These are phyloP conservation scores for Drosophila sulfurigaster DNA, from an alignment of 1,140 invertebrate genomes.

Conservation along the genomic window DNA sequence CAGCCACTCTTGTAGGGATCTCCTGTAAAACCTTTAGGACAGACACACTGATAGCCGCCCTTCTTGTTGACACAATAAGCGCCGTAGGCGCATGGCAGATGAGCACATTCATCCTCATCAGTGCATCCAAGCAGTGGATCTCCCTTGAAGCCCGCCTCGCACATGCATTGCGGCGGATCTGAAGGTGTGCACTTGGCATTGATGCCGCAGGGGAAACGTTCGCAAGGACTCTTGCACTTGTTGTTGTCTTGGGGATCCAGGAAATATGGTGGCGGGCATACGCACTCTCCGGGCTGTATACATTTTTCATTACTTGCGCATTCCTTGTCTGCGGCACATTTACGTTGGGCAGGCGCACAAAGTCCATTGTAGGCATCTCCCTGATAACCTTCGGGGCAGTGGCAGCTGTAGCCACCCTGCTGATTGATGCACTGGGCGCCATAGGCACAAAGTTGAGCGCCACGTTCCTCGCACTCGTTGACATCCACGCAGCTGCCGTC, in stretches of 20 bases:
- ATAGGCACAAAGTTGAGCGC: slow-evolving; percentile 90
- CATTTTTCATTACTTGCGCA: slow-evolving; percentile 95
- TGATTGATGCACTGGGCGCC: slow-evolving; percentile 94
- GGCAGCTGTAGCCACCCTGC: slow-evolving; percentile 91
- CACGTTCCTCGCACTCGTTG: slow-evolving; percentile 92
- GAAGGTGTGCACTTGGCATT: slow-evolving; percentile 96
- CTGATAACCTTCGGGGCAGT: slow-evolving; percentile 91
- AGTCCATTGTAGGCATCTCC: slow-evolving; percentile 89
- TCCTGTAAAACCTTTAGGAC: slow-evolving; percentile 91
- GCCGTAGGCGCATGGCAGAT: slow-evolving; percentile 92
- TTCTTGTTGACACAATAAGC: slow-evolving; percentile 95
- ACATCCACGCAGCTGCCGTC: slow-evolving; percentile 93
- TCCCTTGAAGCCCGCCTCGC: slow-evolving; percentile 92
- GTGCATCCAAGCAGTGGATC: slow-evolving; percentile 93
- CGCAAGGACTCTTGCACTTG: slow-evolving; percentile 95
- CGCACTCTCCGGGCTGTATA: slow-evolving; percentile 94
- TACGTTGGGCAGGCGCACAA: slow-evolving; percentile 92
- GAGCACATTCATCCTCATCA: slow-evolving; percentile 93
- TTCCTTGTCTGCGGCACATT: slow-evolving; percentile 92
- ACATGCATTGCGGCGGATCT: slow-evolving; percentile 95
- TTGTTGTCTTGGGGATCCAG: slow-evolving; percentile 92
- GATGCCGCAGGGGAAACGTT: slow-evolving; percentile 95
- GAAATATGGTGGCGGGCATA: slow-evolving; percentile 95
- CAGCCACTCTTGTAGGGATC: slow-evolving; percentile 94
- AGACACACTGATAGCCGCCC: slow-evolving; percentile 93